Base-by-base conservation (phyloP, 1,140 invertebrate genomes). In the Temnothorax curvispinosus region DNA sequence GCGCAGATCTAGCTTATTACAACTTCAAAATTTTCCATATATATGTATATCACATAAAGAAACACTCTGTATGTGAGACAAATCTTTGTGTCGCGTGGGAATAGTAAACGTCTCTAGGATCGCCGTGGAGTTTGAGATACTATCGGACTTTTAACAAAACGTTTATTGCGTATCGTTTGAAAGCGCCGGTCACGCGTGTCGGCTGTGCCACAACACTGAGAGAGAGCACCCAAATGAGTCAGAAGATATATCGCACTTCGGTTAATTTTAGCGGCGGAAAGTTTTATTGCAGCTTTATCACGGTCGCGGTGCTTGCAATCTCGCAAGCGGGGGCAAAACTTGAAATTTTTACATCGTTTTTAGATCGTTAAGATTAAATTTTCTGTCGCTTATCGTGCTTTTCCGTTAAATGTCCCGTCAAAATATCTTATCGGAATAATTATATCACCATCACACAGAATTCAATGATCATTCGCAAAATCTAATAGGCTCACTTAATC, bases 181-280 rank as follows among this genome's bases (percentile, higher is more conserved):
- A 74, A 74, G 38, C 67, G 52, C 18, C 65, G 78, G 35, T 72
- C 67, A 58, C 67, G 78, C 52, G 67, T 80, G 62, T 58, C 38
- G 47, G 1, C 13, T 38, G 15, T 67, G 54, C 77, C 50, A 41
- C 35, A n/a, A 71, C 77, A 54, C 50, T 27, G 77, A 32, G 15
- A 65, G 38, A 65, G 38, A 72, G 78, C 44, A 72, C 50, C 65
- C 80, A 74, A 82, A 82, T 74, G 67, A 74, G 67, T 82, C 67
- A 74, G 67, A 74, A 82, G 67, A 82, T 74, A 60, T 74, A 82
- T 74, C 80, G 41, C 41, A 60, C 52, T 60, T 84, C 32, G 56
- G 69, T 84, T 84, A 84, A 84, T 84, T 84, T 84, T 84, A 84
- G 67, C 52, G 9, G 41, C n/a, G 41, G 41, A 11, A 84, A 84